These are phyloP conservation scores for Acleris holmiana DNA, from an alignment of 2,888 invertebrate genomes.

Conservation along the genomic window DNA sequence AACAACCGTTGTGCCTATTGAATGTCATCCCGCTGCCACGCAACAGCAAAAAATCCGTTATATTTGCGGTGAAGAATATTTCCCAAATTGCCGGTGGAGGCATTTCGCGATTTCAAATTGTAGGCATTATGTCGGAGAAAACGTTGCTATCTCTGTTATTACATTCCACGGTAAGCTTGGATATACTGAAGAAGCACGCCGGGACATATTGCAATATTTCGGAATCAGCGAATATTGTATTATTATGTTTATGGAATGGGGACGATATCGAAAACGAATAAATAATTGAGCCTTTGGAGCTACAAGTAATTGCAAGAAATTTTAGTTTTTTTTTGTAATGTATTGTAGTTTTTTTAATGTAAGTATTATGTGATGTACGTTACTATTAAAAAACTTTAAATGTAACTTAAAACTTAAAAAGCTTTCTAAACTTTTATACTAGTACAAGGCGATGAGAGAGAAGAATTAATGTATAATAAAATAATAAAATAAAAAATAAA, in stretches of 20 bases:
- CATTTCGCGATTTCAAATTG: slow-evolving; percentile 72
- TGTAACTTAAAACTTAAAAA: too few relatives aligned
- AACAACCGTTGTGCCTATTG: slow-evolving; percentile 33
- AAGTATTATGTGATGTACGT: too few relatives aligned
- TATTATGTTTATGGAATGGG: slow-evolving; percentile 48
- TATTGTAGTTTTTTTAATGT: too few relatives aligned
- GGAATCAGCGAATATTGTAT: slow-evolving; percentile 54
- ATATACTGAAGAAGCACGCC: slow-evolving; percentile 52
- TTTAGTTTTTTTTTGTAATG: too few relatives aligned
- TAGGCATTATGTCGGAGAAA: slow-evolving; percentile 65
- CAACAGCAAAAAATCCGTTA: slow-evolving; percentile 58
- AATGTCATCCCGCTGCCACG: slow-evolving; percentile 43
- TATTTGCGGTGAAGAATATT: slow-evolving; percentile 60
- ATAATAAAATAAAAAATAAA: too few relatives aligned
- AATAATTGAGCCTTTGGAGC: slow-evolving; percentile 48
- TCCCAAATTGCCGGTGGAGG: slow-evolving; percentile 59
- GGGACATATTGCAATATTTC: slow-evolving; percentile 61
- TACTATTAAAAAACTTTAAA: too few relatives aligned
- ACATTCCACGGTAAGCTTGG: slow-evolving; percentile 61
- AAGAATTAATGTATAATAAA: too few relatives aligned
- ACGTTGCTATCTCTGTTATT: slow-evolving; percentile 67
- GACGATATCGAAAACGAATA: slow-evolving; percentile 50
- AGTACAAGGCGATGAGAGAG: too few relatives aligned
- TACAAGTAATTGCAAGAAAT: slow-evolving; percentile 8
- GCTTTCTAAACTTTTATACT: too few relatives aligned